Evolutionary conservation across 1,140 invertebrate species (phyloP).

Genomic region (Chironomus striatipennis): DNA sequence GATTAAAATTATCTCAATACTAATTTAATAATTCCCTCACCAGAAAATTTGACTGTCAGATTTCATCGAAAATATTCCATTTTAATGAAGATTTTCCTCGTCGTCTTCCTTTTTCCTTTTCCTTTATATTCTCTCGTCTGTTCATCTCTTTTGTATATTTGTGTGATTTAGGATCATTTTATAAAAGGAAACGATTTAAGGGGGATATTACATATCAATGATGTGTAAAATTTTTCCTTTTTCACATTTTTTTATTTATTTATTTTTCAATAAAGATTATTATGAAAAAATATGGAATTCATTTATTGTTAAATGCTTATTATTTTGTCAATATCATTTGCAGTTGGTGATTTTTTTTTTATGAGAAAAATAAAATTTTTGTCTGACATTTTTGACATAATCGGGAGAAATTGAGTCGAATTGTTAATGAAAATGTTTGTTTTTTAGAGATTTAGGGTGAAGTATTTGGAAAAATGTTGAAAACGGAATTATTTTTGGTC

Average conservation of each 20-base stretch:
- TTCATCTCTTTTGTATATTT: background rate
- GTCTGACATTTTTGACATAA: background rate
- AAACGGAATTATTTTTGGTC: too few relatives aligned
- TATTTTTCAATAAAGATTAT: background rate
- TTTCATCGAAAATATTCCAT: background rate
- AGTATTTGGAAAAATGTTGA: too few relatives aligned
- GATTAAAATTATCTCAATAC: too few relatives aligned
- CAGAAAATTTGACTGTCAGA: background rate
- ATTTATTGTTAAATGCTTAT: background rate
- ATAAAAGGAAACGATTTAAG: slow-evolving; percentile 1
- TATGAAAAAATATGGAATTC: background rate
- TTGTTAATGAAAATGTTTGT: too few relatives aligned
- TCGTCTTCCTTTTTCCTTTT: background rate
- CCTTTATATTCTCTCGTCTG: background rate
- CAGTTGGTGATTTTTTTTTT: background rate
- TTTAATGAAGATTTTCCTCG: background rate
- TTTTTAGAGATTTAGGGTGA: too few relatives aligned
- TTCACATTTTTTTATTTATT: background rate
- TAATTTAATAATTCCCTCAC: too few relatives aligned
- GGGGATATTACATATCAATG: slow-evolving; percentile 7
- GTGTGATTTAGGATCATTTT: background rate
- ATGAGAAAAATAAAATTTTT: background rate
- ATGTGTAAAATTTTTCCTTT: background rate
- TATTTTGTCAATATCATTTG: background rate
- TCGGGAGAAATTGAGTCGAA: too few relatives aligned